A percentile compares a stretch with the other conserved stretches of the same genome.
Evolutionary conservation across 2,113 vertebrate genomes (phyloP).

Genomic region (Thomomys bottae): DNA sequence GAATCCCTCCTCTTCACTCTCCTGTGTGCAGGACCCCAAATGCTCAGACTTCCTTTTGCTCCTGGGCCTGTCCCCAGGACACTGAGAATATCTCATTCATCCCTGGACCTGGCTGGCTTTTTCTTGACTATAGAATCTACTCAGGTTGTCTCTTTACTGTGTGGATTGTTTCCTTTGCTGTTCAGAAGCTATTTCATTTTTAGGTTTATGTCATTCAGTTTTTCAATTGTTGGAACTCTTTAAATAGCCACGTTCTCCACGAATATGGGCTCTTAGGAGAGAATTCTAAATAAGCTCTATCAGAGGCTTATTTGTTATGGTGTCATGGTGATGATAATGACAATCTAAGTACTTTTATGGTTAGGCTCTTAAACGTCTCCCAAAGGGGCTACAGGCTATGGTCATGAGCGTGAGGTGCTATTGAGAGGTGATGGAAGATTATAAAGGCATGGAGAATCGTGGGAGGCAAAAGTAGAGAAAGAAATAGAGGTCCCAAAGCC

Average conservation of each 20-base stretch:
- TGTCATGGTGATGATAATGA: not conserved
- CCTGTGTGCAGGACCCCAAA: not conserved
- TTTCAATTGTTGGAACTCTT: not conserved
- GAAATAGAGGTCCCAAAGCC: too few relatives aligned
- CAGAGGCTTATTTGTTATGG: not conserved
- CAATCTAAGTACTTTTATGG: not conserved
- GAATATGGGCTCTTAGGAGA: slow-evolving; percentile 10
- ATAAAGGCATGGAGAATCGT: not conserved
- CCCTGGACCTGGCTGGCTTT: not conserved
- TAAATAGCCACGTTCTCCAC: not conserved
- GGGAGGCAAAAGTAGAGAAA: too few relatives aligned
- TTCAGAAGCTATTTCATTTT: not conserved
- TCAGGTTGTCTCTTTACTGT: not conserved
- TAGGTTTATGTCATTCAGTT: not conserved
- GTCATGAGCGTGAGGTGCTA: not conserved
- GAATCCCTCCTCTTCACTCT: not conserved
- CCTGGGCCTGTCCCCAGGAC: not conserved
- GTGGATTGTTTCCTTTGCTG: not conserved
- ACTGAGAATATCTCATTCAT: not conserved
- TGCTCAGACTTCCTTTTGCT: not conserved
- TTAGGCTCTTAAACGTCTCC: not conserved
- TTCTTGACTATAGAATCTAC: not conserved
- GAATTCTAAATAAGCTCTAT: not conserved
- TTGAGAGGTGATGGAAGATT: not conserved
- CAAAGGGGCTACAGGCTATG: not conserved